Conservation (phyloP, 2,797 vertebrate species). For the Anableps anableps region DNA sequence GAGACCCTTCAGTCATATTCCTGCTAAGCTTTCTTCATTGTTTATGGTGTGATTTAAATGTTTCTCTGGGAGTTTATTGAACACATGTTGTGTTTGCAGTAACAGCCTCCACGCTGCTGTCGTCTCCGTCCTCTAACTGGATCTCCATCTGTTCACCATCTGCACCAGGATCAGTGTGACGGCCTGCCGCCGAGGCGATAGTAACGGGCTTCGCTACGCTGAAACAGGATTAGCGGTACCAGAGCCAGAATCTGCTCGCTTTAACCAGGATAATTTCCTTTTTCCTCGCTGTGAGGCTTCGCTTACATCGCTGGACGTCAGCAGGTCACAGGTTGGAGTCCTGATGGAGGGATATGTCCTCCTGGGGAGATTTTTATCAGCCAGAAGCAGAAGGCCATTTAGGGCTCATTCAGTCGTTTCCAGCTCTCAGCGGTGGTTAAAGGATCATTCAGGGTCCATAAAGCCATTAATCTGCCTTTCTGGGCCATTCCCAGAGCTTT, state of each 20-base stretch:
- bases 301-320: not conserved
- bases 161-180: not conserved
- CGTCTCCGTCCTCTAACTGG: not conserved
- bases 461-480: not conserved
- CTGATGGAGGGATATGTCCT: not conserved
- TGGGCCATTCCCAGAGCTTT: not conserved
- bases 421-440: not conserved
- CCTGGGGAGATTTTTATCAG: not conserved
- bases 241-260: constrained; percentile 5
- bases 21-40: too few relatives aligned
- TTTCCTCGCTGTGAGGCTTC: not conserved
- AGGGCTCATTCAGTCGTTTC: not conserved
- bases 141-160: constrained; percentile 12
- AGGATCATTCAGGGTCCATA: not conserved
- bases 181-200: not conserved
- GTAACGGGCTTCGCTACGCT: not conserved
- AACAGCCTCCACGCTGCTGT: not conserved
- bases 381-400: not conserved
- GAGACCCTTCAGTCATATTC: too few relatives aligned
- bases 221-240: not conserved
- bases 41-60: not conserved
- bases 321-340: not conserved
- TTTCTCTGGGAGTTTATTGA: not conserved
- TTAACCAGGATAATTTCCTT: not conserved
- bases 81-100: not conserved